Conservation (phyloP, 2,888 invertebrate species). For the Andrena fulva region DNA sequence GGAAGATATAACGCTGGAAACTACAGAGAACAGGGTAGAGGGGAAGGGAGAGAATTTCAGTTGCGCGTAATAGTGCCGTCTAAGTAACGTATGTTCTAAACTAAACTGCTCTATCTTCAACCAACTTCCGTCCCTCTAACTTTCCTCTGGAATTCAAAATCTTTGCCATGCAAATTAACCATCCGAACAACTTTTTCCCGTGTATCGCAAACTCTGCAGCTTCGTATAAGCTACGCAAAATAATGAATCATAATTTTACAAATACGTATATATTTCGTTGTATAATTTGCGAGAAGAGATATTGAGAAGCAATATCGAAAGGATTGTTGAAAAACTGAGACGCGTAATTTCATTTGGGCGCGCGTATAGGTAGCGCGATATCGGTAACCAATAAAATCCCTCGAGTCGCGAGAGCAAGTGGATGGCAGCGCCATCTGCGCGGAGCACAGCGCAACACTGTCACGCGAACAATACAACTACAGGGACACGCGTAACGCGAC, state of each 20-base stretch:
- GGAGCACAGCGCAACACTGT: slow-evolving; percentile 12
- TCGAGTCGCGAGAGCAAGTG: slow-evolving; percentile 36
- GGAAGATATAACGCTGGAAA: slow-evolving; percentile 49
- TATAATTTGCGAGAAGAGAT: not conserved
- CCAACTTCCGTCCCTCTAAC: slow-evolving; percentile 24
- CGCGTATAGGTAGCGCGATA: not conserved
- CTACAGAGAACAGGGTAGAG: slow-evolving; percentile 2
- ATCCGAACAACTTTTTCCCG: not conserved
- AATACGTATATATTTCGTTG: not conserved
- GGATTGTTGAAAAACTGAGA: not conserved
- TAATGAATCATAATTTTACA: too few species aligned
- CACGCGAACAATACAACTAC: slow-evolving; percentile 66
- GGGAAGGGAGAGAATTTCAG: slow-evolving; percentile 40
- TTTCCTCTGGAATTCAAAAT: slow-evolving; percentile 8
- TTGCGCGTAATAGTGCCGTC: slow-evolving; percentile 43
- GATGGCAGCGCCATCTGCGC: slow-evolving; percentile 69
- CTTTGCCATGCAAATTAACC: not conserved
- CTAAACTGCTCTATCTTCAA: slow-evolving; percentile 51
- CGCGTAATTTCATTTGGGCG: not conserved
- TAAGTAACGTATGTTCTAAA: slow-evolving; percentile 50
- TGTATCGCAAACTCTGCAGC: too few species aligned
- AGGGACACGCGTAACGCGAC: slow-evolving; percentile 78
- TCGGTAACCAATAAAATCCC: slow-evolving; percentile 1
- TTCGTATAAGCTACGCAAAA: too few species aligned
- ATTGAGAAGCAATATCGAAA: too few species aligned